A percentile compares a stretch with the other conserved stretches of the same genome.
phyloP scores from a whole-genome alignment of 2,113 vertebrate genomes.

The Periophthalmus modestus region DNA sequence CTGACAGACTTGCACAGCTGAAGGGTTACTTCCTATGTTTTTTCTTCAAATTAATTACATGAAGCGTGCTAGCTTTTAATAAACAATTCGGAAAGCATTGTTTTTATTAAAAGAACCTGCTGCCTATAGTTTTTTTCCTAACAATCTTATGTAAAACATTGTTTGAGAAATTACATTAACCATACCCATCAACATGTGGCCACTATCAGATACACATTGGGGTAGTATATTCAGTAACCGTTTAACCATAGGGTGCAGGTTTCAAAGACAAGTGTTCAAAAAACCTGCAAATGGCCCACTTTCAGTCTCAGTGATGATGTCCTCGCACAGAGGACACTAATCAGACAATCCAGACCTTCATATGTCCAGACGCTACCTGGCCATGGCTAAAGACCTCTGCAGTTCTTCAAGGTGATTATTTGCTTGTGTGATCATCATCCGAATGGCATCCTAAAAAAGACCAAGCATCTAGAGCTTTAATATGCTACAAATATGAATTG shows the following conservation, averaged over 20 bases:
- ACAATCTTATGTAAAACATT: not conserved
- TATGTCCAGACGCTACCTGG: slow-evolving; percentile 61
- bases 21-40: not conserved
- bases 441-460: slow-evolving; percentile 80
- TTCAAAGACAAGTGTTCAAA: not conserved
- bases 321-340: not conserved
- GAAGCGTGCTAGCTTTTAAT: not conserved
- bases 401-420: slow-evolving; percentile 88
- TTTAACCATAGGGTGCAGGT: not conserved
- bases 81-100: not conserved
- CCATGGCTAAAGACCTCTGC: slow-evolving; percentile 82
- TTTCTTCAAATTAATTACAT: not conserved
- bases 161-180: not conserved
- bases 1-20: not conserved
- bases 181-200: not conserved
- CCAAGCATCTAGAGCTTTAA: not conserved
- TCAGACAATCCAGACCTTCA: not conserved
- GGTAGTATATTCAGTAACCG: not conserved
- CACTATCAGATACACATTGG: not conserved
- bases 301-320: not conserved
- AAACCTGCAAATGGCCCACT: not conserved
- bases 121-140: not conserved
- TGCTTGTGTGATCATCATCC: slow-evolving; percentile 96
- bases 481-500: too few relatives aligned
- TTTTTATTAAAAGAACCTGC: not conserved